Evolutionary conservation across 2,888 invertebrate genomes (phyloP).

Genomic region (Himalopsyche japonica): DNA sequence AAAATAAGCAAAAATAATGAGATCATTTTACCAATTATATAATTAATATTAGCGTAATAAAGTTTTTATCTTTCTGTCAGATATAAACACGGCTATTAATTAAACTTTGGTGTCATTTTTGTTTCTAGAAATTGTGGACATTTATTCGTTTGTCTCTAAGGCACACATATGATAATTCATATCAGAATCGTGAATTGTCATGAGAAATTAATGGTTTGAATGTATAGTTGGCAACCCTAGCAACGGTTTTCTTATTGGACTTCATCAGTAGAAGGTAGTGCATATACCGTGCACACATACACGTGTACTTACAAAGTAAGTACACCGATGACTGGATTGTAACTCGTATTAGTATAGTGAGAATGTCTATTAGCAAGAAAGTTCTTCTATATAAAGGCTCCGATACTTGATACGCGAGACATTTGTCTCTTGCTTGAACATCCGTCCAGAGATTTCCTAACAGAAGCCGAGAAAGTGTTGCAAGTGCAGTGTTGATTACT

Average conservation of each 20-base stretch:
- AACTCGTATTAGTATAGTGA: background rate
- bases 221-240: background rate
- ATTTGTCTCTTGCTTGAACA: conserved; percentile 27
- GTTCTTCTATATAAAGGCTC: conserved; percentile 37
- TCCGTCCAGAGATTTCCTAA: conserved; percentile 5
- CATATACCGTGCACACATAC: background rate
- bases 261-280: background rate
- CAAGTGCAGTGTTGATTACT: background rate
- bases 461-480: background rate
- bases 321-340: background rate
- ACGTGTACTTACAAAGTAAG: background rate
- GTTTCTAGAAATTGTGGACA: too few species aligned
- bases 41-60: too few species aligned
- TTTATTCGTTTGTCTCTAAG: too few species aligned
- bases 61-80: too few species aligned
- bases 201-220: background rate
- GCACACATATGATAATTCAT: too few species aligned
- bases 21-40: too few species aligned
- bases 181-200: too few species aligned
- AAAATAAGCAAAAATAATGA: too few species aligned
- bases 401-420: conserved; percentile 30
- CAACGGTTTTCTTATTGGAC: background rate
- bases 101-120: too few species aligned
- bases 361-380: conserved; percentile 21
- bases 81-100: too few species aligned